Conservation (phyloP, 1,140 invertebrate species). For the Zaprionus camerounensis region DNA sequence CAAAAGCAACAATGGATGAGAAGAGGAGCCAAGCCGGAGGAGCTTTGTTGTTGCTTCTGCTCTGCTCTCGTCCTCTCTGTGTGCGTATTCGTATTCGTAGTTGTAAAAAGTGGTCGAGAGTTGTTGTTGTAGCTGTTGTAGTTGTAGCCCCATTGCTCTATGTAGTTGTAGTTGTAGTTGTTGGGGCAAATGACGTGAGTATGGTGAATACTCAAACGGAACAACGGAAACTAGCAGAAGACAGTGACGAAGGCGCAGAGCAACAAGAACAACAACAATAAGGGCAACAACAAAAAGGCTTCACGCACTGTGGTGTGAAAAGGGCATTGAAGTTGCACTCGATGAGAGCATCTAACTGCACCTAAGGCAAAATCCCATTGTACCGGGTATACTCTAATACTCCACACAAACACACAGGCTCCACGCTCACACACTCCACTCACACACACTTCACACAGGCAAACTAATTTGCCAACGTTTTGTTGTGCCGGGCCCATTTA, state of each 20-base stretch:
- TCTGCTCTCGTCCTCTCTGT: conserved; percentile 47
- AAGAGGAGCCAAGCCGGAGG: conserved; percentile 29
- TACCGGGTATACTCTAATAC: conserved; percentile 17
- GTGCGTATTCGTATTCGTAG: conserved; percentile 60
- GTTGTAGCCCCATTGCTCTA: conserved; percentile 15
- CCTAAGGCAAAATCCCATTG: conserved; percentile 23
- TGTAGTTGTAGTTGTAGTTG: conserved; percentile 51
- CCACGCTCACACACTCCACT: conserved; percentile 19
- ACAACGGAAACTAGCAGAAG: conserved; percentile 55
- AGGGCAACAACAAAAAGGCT: conserved; percentile 29
- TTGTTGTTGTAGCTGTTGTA: conserved; percentile 32
- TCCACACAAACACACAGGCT: neutral
- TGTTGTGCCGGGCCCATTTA: conserved; percentile 61
- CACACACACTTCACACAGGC: conserved; percentile 24
- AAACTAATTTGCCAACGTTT: conserved; percentile 34
- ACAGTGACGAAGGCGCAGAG: conserved; percentile 40
- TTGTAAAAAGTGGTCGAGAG: conserved; percentile 36
- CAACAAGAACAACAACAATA: conserved; percentile 13
- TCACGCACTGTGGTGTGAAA: conserved; percentile 43
- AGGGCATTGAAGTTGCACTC: conserved; percentile 45
- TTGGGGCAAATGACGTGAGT: conserved; percentile 67
- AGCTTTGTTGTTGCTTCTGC: conserved; percentile 34
- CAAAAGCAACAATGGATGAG: conserved; percentile 27
- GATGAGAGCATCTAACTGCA: conserved; percentile 47
- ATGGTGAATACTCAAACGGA: conserved; percentile 46